A percentile compares a stretch with the other conserved stretches of the same genome.
Conservation (phyloP, 2,113 vertebrate genomes). For the Leucopsar rothschildi region DNA sequence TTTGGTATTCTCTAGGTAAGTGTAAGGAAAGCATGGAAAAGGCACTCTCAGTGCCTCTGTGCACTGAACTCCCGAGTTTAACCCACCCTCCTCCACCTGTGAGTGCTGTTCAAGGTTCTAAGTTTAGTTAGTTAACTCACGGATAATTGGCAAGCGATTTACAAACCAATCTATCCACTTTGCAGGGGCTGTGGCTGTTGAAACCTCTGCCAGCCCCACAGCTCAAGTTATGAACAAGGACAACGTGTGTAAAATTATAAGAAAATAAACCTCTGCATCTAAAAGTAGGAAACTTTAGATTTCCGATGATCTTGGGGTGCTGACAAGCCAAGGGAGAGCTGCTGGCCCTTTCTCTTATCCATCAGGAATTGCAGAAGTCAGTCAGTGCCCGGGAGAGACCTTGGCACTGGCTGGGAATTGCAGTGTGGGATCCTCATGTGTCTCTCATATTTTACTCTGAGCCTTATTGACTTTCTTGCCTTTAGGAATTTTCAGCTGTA, state of each 20-base stretch:
- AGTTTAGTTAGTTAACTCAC: background rate
- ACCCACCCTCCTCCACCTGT: background rate
- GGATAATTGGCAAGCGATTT: background rate
- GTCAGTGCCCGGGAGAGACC: fast-evolving
- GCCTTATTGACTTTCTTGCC: background rate
- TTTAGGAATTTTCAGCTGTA: background rate
- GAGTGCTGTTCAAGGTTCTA: background rate
- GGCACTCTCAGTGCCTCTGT: background rate
- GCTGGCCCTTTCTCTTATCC: background rate
- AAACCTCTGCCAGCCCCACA: background rate
- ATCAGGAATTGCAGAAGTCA: background rate
- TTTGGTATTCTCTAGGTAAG: background rate
- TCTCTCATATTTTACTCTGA: background rate
- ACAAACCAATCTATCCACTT: background rate
- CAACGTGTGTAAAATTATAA: background rate
- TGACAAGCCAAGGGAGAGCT: background rate
- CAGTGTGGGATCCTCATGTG: fast-evolving
- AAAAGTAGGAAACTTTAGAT: background rate
- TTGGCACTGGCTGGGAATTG: background rate
- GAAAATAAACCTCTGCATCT: background rate
- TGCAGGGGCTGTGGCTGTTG: background rate
- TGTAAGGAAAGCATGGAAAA: background rate
- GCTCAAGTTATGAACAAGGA: background rate
- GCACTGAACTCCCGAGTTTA: background rate
- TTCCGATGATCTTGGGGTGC: background rate